A percentile compares a stretch with the other conserved stretches of the same genome.
Conservation (phyloP, 2,888 invertebrate species). For the Drosophila anomalata region DNA sequence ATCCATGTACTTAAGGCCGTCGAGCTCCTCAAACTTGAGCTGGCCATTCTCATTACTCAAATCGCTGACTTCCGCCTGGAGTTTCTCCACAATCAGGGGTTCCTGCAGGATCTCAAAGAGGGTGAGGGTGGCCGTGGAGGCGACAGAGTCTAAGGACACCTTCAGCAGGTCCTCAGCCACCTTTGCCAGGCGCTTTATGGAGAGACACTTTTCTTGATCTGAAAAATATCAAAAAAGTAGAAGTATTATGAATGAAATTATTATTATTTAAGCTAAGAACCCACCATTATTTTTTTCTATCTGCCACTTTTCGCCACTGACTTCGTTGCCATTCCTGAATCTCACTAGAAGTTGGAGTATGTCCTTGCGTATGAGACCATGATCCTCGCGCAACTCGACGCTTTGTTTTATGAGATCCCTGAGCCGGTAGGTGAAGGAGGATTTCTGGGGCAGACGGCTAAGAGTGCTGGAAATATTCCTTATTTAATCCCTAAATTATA, state of each 20-base stretch:
- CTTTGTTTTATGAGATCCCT: conserved; percentile 81
- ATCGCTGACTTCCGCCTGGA: conserved; percentile 80
- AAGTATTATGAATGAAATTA: not conserved
- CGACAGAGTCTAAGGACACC: conserved; percentile 81
- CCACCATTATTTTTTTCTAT: conserved; percentile 69
- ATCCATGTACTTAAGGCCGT: conserved; percentile 84
- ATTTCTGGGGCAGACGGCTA: conserved; percentile 66
- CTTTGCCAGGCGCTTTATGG: conserved; percentile 78
- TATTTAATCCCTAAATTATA: not conserved
- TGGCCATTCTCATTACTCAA: conserved; percentile 52
- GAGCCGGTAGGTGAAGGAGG: conserved; percentile 72
- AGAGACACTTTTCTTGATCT: conserved; percentile 75
- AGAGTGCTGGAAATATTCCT: conserved; percentile 57
- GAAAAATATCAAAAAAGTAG: not conserved
- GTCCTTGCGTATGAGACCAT: conserved; percentile 83
- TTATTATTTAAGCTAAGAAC: too few species aligned
- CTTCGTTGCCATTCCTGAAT: conserved; percentile 82
- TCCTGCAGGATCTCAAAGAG: conserved; percentile 84
- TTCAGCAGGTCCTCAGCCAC: conserved; percentile 76
- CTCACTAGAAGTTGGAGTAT: conserved; percentile 84
- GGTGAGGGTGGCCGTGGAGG: conserved; percentile 82
- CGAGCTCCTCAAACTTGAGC: conserved; percentile 81
- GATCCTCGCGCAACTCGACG: conserved; percentile 83
- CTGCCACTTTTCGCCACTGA: conserved; percentile 73
- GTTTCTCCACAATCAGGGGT: conserved; percentile 81